A percentile compares a stretch with the other conserved stretches of the same genome.
These are phyloP conservation scores for Micromussa lordhowensis DNA, from an alignment of 92 coral and sea anemone species.

Conservation along the genomic window DNA sequence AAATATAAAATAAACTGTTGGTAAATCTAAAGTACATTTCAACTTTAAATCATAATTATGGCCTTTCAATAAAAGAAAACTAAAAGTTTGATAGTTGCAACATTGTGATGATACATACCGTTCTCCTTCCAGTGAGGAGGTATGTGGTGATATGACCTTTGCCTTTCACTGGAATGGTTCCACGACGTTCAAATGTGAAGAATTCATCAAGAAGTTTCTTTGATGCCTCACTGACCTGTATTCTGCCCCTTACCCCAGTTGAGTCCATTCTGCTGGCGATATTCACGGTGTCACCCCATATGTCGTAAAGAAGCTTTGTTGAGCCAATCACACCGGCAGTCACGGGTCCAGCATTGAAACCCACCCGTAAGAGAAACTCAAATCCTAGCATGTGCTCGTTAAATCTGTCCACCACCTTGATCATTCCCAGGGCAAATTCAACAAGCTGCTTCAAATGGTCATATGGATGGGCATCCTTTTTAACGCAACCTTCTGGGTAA, in stretches of 20 bases:
- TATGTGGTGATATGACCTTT: constrained; percentile 95
- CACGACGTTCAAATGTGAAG: constrained; percentile 91
- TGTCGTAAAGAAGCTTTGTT: constrained; percentile 94
- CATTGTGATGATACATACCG: constrained; percentile 54
- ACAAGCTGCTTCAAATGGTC: constrained; percentile 93
- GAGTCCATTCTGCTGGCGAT: constrained; percentile 99
- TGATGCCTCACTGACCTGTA: constrained; percentile 96
- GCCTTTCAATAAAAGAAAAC: background rate
- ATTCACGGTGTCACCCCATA: constrained; percentile 99
- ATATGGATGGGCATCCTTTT: constrained; percentile 71
- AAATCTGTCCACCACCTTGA: constrained; percentile 89
- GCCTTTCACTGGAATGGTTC: constrained; percentile 97
- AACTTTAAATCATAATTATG: background rate
- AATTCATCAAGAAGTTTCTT: constrained; percentile 85
- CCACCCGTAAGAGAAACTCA: constrained; percentile 90
- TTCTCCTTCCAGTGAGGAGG: constrained; percentile 79
- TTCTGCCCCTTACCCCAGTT: constrained; percentile 84
- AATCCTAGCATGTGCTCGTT: constrained; percentile 98
- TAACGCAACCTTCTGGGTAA: constrained; percentile 78
- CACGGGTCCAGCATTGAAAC: constrained; percentile 97
- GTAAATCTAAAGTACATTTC: background rate
- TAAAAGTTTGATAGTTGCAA: background rate
- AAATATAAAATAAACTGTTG: background rate
- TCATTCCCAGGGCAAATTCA: constrained; percentile 95
- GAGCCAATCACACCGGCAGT: constrained; percentile 99